A percentile compares a stretch with the other conserved stretches of the same genome.
These are phyloP conservation scores for Micrastur ruficollis DNA, from an alignment of 2,797 vertebrate genomes.

Conservation along the genomic window DNA sequence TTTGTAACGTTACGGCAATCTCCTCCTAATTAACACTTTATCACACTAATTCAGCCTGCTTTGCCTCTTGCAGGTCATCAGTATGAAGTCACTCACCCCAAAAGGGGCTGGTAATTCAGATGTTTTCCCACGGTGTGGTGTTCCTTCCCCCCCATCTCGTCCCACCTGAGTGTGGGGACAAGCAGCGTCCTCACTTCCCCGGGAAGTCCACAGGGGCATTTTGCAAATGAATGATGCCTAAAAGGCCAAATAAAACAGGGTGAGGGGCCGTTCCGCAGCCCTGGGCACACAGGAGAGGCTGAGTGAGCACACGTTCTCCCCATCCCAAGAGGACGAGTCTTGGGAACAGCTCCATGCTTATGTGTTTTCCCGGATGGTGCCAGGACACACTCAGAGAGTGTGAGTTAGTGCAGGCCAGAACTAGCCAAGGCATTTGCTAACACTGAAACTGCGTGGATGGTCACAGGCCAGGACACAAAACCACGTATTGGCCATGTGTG, in stretches of 20 bases:
- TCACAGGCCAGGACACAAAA: background rate
- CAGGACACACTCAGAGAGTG: background rate
- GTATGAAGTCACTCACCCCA: background rate
- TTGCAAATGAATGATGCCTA: background rate
- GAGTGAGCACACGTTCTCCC: background rate
- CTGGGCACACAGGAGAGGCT: background rate
- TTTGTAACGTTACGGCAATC: background rate
- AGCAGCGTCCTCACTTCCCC: background rate
- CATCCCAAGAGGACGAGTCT: background rate
- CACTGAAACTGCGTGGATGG: background rate
- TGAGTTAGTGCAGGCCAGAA: background rate
- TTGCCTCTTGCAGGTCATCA: background rate
- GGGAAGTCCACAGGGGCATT: background rate
- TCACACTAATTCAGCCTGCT: background rate
- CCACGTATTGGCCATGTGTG: accelerated
- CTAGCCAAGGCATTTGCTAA: background rate
- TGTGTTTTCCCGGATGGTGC: background rate
- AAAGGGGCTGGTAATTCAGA: background rate
- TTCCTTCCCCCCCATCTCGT: background rate
- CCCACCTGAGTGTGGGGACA: background rate
- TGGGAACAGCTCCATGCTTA: background rate
- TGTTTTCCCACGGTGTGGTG: accelerated
- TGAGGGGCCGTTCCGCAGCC: accelerated
- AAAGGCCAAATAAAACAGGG: background rate
- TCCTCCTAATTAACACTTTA: background rate